Evolutionary conservation across 2,888 invertebrate species (phyloP).

Genomic region (Tolmerus cingulatus): DNA sequence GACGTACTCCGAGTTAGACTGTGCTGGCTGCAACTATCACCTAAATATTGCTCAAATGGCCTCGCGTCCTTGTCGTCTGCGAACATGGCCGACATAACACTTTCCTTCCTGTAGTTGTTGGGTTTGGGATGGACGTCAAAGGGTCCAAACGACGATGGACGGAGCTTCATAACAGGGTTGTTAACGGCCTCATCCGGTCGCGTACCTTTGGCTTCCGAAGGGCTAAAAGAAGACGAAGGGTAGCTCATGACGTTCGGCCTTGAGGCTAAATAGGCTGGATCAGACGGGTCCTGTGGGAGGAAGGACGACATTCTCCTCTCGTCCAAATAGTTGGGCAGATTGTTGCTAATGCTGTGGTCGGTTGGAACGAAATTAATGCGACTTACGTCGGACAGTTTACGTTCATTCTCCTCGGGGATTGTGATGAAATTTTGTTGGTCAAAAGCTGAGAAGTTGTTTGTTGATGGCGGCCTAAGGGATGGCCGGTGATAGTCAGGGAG

Average conservation of each 20-base stretch:
- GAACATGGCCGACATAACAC: not conserved
- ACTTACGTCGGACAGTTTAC: not conserved
- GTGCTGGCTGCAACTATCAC: constrained; percentile 32
- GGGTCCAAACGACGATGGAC: constrained; percentile 3
- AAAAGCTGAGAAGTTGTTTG: not conserved
- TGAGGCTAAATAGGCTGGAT: not conserved
- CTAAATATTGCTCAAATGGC: not conserved
- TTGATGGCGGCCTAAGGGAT: not conserved
- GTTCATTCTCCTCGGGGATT: not conserved
- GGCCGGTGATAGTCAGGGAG: not conserved
- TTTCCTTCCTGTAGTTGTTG: not conserved
- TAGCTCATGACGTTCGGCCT: not conserved
- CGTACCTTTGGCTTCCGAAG: not conserved
- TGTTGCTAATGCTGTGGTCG: not conserved
- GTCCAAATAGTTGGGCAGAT: not conserved
- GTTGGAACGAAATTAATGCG: not conserved
- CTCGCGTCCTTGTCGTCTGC: not conserved
- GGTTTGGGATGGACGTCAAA: not conserved
- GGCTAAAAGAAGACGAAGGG: not conserved
- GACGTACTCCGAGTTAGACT: constrained; percentile 46
- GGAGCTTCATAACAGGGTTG: not conserved
- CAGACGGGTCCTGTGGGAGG: not conserved
- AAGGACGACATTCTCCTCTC: not conserved
- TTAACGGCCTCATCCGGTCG: not conserved
- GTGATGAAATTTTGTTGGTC: not conserved